Conservation (phyloP, 2,888 invertebrate species). For the Dolomedes plantarius region DNA sequence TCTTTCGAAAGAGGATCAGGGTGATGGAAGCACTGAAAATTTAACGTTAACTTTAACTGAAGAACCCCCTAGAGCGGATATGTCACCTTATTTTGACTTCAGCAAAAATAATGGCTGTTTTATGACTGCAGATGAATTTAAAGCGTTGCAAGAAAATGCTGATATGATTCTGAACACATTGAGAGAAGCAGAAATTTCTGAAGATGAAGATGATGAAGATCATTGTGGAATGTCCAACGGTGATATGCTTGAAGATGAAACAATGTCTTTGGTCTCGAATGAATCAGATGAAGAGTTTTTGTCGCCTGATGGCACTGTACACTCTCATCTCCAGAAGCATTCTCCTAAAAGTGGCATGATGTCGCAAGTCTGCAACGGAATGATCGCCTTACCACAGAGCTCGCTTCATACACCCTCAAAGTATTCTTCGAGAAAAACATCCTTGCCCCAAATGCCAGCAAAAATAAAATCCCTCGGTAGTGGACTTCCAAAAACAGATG, state of each 20-base stretch:
- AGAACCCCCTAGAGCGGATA: slow-evolving; percentile 3
- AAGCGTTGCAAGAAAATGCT: slow-evolving; percentile 80
- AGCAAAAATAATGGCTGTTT: slow-evolving; percentile 24
- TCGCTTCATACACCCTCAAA: neutral
- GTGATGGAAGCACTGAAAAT: slow-evolving; percentile 67
- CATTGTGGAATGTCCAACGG: slow-evolving; percentile 73
- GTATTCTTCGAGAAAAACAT: slow-evolving; percentile 24
- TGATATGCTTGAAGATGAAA: slow-evolving; percentile 81
- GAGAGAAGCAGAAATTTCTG: slow-evolving; percentile 73
- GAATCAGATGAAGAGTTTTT: slow-evolving; percentile 83
- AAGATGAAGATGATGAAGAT: slow-evolving; percentile 70
- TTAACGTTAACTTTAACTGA: slow-evolving; percentile 55
- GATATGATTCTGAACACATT: slow-evolving; percentile 80
- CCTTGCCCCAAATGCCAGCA: slow-evolving; percentile 14
- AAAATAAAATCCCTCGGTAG: neutral
- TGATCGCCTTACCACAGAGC: slow-evolving; percentile 45
- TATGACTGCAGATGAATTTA: slow-evolving; percentile 77
- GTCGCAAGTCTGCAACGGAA: slow-evolving; percentile 41
- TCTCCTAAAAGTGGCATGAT: slow-evolving; percentile 25
- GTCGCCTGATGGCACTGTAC: slow-evolving; percentile 26
- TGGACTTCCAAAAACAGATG: slow-evolving; percentile 13
- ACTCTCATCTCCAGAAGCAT: slow-evolving; percentile 6
- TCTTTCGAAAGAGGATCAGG: slow-evolving; percentile 36
- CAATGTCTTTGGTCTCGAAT: slow-evolving; percentile 84
- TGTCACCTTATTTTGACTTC: slow-evolving; percentile 19